Base-by-base conservation (phyloP, 2,888 invertebrate species). In the Therioaphis trifolii region DNA sequence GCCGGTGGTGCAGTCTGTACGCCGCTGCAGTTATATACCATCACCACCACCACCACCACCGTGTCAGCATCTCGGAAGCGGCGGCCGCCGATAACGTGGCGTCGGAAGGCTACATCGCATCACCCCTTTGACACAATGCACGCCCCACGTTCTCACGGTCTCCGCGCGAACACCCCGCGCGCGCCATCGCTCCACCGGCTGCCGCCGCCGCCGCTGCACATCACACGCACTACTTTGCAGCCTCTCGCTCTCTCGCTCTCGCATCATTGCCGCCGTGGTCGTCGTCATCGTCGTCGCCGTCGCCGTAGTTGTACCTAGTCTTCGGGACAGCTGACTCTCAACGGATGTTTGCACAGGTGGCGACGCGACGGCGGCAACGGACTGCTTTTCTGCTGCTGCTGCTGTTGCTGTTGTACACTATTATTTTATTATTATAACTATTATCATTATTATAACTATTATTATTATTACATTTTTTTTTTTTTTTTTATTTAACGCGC, bases 291-390 rank as follows among this genome's bases (percentile, higher is more conserved):
- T 52, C 68, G 15, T 40, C 68, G 15, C 24, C 43, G 49, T 21
- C 21, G 52, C 40, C 68, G 55, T 29, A 49, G 55, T 21, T 18
- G 69, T 14, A 55, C n/a, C 69, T 15, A 55, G n/a, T n/a, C n/a
- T n/a, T 27, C 71, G 80, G 80, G 80, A 80, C 80, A 80, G 80
- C 80, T 80, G 80, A 80, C 80, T 80, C 80, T 71, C 80, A 71
- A 80, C 80, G 80, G 80, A 80, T 80, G 80, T 80, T 80, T 80
- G 71, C 71, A 80, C 80, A 80, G 80, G 80, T 80, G 80, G 80
- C 80, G 27, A 35, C 55, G n/a, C n/a, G 49, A 49, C 66, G n/a
- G 35, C 40, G 63, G n/a, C 18, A 35, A 46, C 49, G 78, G 21
- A 66, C 4, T 11, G n/a, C n/a, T n/a, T n/a, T n/a, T n/a, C n/a